phyloP scores from a whole-genome alignment of 64 coral and sea anemone genomes.

The Platygyra sinensis region DNA sequence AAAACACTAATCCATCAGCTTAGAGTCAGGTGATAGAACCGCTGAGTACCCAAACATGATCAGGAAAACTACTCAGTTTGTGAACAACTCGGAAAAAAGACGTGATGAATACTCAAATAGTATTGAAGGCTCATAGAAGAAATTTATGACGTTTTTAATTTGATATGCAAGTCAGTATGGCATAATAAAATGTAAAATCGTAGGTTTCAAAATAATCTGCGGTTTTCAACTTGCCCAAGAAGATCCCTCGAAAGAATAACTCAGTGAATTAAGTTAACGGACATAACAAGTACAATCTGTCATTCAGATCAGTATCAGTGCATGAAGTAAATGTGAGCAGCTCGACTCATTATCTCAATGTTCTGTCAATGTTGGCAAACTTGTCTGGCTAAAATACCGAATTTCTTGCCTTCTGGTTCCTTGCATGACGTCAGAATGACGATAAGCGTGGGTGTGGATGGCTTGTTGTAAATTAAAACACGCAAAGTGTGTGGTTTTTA shows the following conservation, averaged over 20 bases:
- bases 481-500: neutral
- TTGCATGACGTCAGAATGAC: conserved; percentile 20
- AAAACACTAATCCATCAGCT: too few relatives aligned
- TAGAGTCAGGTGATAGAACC: too few relatives aligned
- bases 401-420: too few relatives aligned
- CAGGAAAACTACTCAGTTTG: too few relatives aligned
- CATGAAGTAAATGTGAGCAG: too few relatives aligned
- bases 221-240: neutral
- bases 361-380: neutral
- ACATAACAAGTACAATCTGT: neutral
- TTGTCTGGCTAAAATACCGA: neutral
- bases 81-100: too few relatives aligned
- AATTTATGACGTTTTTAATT: neutral
- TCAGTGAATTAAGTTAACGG: neutral
- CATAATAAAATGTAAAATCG: neutral
- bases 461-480: neutral
- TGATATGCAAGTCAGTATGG: neutral
- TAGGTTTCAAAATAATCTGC: neutral
- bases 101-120: too few relatives aligned
- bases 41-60: too few relatives aligned
- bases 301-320: too few relatives aligned
- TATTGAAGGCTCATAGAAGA: too few relatives aligned
- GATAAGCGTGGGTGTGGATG: conserved; percentile 3
- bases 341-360: too few relatives aligned
- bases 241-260: neutral